Conservation (phyloP, 2,888 invertebrate species). For the Cataglyphis albicans region DNA sequence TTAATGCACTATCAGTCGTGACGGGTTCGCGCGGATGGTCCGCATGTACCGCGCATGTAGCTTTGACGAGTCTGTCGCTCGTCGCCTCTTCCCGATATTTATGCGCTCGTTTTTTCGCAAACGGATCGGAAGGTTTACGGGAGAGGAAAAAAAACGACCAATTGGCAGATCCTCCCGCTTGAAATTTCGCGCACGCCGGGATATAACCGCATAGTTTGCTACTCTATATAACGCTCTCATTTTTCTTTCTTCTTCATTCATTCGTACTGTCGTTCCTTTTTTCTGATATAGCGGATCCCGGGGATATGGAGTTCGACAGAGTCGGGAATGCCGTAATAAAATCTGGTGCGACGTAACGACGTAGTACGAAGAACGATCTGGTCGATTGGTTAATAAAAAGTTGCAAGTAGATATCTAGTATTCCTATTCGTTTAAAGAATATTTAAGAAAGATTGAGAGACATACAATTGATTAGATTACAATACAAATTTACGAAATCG, state of each 20-base stretch:
- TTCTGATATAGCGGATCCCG: neutral
- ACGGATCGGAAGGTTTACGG: slow-evolving; percentile 17
- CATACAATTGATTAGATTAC: neutral
- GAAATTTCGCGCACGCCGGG: slow-evolving; percentile 14
- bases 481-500: neutral
- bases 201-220: slow-evolving; percentile 8
- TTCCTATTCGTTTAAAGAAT: neutral
- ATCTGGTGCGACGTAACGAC: neutral
- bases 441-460: neutral
- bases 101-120: slow-evolving; percentile 39
- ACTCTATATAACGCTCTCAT: neutral
- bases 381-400: slow-evolving; percentile 40
- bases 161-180: neutral
- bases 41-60: slow-evolving; percentile 52
- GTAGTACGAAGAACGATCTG: neutral
- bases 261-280: neutral
- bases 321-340: slow-evolving; percentile 5
- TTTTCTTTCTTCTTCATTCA: slow-evolving; percentile 14
- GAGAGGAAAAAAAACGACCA: neutral
- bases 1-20: slow-evolving; percentile 75
- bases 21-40: slow-evolving; percentile 41
- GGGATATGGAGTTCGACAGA: slow-evolving; percentile 22
- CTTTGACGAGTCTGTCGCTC: slow-evolving; percentile 54
- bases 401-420: neutral
- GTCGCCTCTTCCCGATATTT: slow-evolving; percentile 47